Base-by-base conservation (phyloP, 2,113 vertebrate genomes). In the Gavialis gangeticus region DNA sequence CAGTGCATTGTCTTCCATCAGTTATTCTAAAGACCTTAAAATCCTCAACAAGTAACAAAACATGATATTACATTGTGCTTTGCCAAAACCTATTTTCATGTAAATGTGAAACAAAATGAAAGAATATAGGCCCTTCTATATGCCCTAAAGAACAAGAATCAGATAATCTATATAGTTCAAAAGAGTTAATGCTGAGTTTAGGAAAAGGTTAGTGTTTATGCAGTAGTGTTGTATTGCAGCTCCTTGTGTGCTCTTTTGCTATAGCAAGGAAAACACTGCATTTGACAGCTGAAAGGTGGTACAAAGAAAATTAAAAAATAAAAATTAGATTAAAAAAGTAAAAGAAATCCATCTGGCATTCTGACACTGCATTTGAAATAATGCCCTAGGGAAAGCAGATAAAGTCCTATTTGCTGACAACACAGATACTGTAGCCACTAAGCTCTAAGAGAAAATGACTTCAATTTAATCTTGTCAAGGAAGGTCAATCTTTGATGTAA, bases 401-500 rank as follows among this genome's bases (percentile, higher is more conserved):
- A 83, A 96, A 94, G 60, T 90, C 83, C 62, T 90, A 84, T 78
- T 87, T 96, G 94, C 89, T 97, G 96, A 97, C 96, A 96, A 88
- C 91, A 96, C 77, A 91, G 93, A 96, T 62, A 25, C 3, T 87
- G 66, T 28, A 79, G 90, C 69, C 58, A n/a, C 84, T 92, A 88
- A 91, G 62, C 59, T 75, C 84, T 28, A 22, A 92, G 25, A 96
- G 92, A 94, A 97, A 97, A 98, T 12, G 0, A 94, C 79, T 96
- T 96, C 95, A 94, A 88, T 97, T 97, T 96, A 82, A 80, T 96
- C 96, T 91, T 95, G 92, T 95, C 94, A 96, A 14, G 79, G 79
- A 37, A 97, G 85, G 93, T 96, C 96, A 93, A 84, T 86, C 56
- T 96, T 91, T 95, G 84, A 56, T 79, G 77, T 46, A 92, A 95